Conservation (phyloP, 1,140 invertebrate species). For the Calliopsis andreniformis region DNA sequence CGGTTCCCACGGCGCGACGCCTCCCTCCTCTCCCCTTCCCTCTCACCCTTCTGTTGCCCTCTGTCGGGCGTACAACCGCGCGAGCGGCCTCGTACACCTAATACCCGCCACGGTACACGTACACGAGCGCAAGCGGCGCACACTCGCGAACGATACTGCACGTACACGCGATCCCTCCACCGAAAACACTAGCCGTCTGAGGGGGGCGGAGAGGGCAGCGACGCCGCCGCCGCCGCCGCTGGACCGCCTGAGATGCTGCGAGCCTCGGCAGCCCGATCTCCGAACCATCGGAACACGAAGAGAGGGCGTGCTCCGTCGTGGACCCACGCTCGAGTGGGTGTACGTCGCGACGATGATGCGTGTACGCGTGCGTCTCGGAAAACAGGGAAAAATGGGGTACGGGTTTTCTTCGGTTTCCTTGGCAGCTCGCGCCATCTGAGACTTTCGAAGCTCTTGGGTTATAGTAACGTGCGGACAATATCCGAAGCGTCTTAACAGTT, state of each 20-base stretch:
- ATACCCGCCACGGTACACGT: constrained; percentile 19
- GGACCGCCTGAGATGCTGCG: constrained; percentile 74
- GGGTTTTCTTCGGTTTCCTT: neutral
- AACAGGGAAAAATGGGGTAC: neutral
- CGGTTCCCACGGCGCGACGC: constrained; percentile 78
- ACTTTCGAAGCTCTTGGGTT: no score
- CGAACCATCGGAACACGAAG: constrained; percentile 22
- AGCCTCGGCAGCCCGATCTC: constrained; percentile 54
- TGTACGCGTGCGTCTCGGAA: neutral
- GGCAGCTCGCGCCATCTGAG: no score
- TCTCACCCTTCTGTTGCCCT: constrained; percentile 50
- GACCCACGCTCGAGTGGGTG: constrained; percentile 1
- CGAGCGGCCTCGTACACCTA: constrained; percentile 30
- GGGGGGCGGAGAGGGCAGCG: constrained; percentile 46
- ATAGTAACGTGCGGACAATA: no score
- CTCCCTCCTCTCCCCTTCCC: constrained; percentile 62
- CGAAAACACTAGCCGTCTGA: constrained; percentile 44
- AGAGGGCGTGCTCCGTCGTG: constrained; percentile 9
- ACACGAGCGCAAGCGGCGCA: neutral
- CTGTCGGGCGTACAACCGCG: constrained; percentile 27
- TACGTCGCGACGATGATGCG: constrained; percentile 5
- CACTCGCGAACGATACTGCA: constrained; percentile 20
- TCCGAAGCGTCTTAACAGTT: no score
- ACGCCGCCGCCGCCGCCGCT: constrained; percentile 54
- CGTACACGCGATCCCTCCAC: constrained; percentile 45